A percentile compares a stretch with the other conserved stretches of the same genome.
These are phyloP conservation scores for Gymnothorax reevesii DNA, from an alignment of 2,797 vertebrate genomes.

Conservation along the genomic window DNA sequence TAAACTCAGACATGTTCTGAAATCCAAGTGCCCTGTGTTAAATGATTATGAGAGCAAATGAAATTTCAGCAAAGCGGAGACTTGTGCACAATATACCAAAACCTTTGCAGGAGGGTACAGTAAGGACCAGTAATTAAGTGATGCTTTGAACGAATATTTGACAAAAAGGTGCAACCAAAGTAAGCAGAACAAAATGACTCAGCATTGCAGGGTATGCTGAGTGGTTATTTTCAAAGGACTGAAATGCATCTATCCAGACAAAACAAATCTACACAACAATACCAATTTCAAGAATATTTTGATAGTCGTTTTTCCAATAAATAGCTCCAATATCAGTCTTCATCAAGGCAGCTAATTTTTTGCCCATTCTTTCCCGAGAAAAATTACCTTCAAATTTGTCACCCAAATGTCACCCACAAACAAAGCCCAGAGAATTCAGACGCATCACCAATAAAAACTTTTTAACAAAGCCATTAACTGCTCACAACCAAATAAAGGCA, in stretches of 20 bases:
- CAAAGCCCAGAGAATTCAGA: background rate
- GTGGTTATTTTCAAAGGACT: background rate
- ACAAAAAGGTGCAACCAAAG: background rate
- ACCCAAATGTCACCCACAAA: background rate
- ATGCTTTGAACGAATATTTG: background rate
- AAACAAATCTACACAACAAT: background rate
- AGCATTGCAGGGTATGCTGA: background rate
- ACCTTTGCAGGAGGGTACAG: background rate
- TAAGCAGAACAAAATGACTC: background rate
- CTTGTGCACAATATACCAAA: background rate
- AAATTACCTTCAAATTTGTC: background rate
- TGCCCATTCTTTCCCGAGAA: background rate
- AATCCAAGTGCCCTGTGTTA: background rate
- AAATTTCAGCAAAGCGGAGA: background rate
- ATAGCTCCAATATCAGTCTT: background rate
- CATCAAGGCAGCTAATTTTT: background rate
- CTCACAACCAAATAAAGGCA: background rate
- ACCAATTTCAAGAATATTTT: background rate
- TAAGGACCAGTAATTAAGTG: background rate
- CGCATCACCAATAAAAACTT: background rate
- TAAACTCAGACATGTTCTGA: background rate
- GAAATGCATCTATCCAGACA: background rate
- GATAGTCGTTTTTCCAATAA: background rate
- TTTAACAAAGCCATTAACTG: background rate
- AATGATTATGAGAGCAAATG: background rate